phyloP scores from a whole-genome alignment of 2,888 invertebrate species.

The Dascillus cervinus region DNA sequence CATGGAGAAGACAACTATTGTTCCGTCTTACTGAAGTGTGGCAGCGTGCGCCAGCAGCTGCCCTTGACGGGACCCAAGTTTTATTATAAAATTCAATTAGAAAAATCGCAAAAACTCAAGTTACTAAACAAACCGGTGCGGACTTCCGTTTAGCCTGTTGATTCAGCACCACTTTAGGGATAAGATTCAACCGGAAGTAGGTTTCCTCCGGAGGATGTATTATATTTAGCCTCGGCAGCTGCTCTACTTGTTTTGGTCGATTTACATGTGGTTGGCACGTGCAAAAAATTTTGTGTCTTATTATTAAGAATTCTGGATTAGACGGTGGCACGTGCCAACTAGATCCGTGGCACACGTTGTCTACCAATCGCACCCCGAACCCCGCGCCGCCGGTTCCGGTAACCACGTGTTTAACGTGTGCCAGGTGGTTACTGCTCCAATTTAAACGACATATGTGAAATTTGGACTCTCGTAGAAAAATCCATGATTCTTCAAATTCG shows the following conservation, averaged over 20 bases:
- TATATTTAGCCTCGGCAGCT: constrained; percentile 38
- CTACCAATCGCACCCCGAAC: constrained; percentile 14
- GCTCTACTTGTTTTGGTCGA: constrained; percentile 29
- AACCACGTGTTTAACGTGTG: constrained; percentile 40
- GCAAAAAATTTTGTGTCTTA: too few species aligned
- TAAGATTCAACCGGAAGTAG: constrained; percentile 37
- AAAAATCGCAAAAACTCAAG: constrained; percentile 6
- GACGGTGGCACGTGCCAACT: constrained; percentile 12
- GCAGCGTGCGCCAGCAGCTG: constrained; percentile 38
- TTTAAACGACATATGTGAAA: constrained; percentile 38
- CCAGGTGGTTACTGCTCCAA: constrained; percentile 39
- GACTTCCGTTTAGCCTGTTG: constrained; percentile 39
- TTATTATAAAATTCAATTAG: neutral
- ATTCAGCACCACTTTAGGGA: constrained; percentile 38
- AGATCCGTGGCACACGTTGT: constrained; percentile 18
- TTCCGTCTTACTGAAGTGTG: constrained; percentile 41
- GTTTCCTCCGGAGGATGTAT: constrained; percentile 35
- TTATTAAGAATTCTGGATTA: constrained; percentile 4
- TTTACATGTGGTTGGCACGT: constrained; percentile 31
- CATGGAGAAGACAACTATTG: constrained; percentile 39
- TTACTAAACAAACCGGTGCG: constrained; percentile 34
- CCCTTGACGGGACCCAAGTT: constrained; percentile 25
- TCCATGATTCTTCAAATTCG: constrained; percentile 21
- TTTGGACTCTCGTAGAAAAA: constrained; percentile 31
- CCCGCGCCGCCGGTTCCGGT: constrained; percentile 27